Evolutionary conservation across 92 coral and sea anemone genomes (phyloP), one percentile per base, ranked within the genome.

Genomic region (Siderastrea radians): DNA sequence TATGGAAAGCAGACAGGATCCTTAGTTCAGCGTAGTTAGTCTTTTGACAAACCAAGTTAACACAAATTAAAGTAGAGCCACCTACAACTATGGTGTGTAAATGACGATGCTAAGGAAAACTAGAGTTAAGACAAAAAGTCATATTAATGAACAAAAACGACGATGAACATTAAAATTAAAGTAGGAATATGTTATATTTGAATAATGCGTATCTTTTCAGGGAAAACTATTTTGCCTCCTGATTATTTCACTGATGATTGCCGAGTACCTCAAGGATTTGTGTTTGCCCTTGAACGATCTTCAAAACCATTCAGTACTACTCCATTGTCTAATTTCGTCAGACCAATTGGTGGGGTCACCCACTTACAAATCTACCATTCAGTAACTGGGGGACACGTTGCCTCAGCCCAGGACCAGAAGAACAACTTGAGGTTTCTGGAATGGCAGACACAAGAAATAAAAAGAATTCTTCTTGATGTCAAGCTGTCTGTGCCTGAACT

Each of bases 351-450:
- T 17, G 73, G 60, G 9, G 3, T 43, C 61, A 64, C 48, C 12
- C 64, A 47, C 49, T 15, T 79, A 26, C 73, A 66, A 11, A 48
- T 79, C 38, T 26, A 26, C 38, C 38, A 26, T 26, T 26, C 38
- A 26, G 38, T 26, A 26, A 26, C 38, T 26, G 84, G 84, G 7
- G 84, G 84, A 44, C 58, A 79, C 19, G 74, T 47, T 17, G 19
- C 51, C 73, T 7, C 72, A 51, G 73, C 48, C n/a, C 60, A 63
- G 2, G 84, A 79, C 50, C 13, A 3, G 13, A 49, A 63, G 5
- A 64, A 64, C 6, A 64, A 79, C 12, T 52, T 79, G 74, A 79
- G 47, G 49, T 79, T 51, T 64, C 54, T 79, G 62, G 60, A 63
- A 63, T 79, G 5, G 46, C 72, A 79, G 73, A 19, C 62, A 61